phyloP scores from a whole-genome alignment of 2,113 vertebrate species.

The Craseonycteris thonglongyai region DNA sequence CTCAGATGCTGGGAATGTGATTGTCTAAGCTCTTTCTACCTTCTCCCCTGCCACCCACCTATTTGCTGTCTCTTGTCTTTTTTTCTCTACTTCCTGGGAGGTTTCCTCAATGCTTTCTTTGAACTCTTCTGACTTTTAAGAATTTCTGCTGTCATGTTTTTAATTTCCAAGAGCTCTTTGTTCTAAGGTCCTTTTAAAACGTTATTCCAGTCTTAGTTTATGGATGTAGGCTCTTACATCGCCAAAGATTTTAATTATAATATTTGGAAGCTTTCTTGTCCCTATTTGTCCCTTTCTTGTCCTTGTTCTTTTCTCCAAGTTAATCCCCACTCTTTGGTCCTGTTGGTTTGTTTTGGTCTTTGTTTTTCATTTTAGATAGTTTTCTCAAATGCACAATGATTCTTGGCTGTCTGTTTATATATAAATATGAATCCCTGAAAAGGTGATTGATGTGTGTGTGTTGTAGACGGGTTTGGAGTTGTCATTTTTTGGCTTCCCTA shows the following conservation, averaged over 20 bases:
- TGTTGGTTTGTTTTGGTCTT: not conserved
- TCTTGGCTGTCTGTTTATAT: not conserved
- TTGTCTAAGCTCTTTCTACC: not conserved
- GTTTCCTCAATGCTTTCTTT: not conserved
- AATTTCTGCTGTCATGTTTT: not conserved
- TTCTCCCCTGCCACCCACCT: fast-evolving
- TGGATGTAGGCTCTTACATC: not conserved
- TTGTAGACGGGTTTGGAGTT: not conserved
- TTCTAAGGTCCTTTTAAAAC: not conserved
- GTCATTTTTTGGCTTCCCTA: not conserved
- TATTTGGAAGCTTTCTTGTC: not conserved
- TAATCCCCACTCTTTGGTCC: not conserved
- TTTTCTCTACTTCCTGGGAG: not conserved
- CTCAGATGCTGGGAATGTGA: not conserved
- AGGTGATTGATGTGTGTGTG: not conserved
- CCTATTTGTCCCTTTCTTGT: fast-evolving
- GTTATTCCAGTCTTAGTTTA: not conserved
- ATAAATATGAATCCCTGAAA: not conserved
- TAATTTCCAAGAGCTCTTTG: not conserved
- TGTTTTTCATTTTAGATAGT: not conserved
- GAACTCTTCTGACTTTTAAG: not conserved
- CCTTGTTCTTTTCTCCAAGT: not conserved
- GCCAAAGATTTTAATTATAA: not conserved
- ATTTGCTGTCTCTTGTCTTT: not conserved
- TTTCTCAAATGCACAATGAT: not conserved